phyloP scores from a whole-genome alignment of 2,113 vertebrate genomes.

The Eurystomus gularis region DNA sequence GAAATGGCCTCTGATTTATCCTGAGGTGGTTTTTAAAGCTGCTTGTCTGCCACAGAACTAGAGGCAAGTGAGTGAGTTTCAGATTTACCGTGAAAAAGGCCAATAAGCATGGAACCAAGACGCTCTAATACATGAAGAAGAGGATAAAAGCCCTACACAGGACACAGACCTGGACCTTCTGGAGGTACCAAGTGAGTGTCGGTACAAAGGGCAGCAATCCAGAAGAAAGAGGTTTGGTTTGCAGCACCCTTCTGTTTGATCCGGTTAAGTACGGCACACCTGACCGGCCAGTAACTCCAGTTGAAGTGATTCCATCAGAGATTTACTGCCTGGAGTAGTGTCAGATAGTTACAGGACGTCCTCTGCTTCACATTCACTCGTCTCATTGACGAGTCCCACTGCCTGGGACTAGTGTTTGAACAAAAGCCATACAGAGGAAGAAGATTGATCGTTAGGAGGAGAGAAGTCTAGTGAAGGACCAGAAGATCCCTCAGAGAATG shows the following conservation, averaged over 20 bases:
- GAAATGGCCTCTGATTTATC: neutral
- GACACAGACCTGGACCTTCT: neutral
- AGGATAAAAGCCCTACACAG: neutral
- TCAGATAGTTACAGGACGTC: neutral
- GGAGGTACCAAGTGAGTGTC: neutral
- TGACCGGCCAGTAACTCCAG: neutral
- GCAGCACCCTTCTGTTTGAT: neutral
- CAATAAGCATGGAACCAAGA: neutral
- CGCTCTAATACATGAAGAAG: neutral
- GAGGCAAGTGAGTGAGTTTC: neutral
- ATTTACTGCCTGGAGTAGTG: neutral
- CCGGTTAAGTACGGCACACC: neutral
- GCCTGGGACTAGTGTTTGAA: too few relatives aligned
- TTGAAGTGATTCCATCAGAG: neutral
- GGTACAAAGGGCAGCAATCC: neutral
- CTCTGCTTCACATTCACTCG: neutral
- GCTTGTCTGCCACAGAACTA: neutral
- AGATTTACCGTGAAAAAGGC: too few relatives aligned
- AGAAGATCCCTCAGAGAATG: too few relatives aligned
- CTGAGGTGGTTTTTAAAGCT: neutral
- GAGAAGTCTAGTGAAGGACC: neutral
- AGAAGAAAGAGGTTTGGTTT: neutral
- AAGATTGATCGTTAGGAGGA: too few relatives aligned
- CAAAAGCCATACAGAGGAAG: too few relatives aligned
- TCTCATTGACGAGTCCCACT: too few relatives aligned